Percentiles rank a stretch among this genome's conserved stretches.
phyloP scores from a whole-genome alignment of 1,140 invertebrate species.

The Drosophila nannoptera region DNA sequence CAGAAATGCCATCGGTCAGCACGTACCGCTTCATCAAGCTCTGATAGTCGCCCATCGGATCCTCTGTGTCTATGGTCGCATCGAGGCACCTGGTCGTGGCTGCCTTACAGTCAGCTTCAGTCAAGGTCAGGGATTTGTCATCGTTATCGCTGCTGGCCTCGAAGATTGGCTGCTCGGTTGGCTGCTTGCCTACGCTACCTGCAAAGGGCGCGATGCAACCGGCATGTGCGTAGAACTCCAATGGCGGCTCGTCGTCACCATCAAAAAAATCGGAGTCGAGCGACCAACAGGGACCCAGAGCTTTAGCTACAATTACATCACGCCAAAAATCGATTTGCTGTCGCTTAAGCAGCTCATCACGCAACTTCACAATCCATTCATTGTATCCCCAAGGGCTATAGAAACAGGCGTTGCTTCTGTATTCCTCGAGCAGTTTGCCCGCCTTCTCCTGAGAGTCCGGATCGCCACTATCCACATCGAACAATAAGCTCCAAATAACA shows the following conservation, averaged over 20 bases:
- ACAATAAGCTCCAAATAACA: slow-evolving; percentile 59
- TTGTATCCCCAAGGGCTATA: slow-evolving; percentile 63
- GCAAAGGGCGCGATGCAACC: slow-evolving; percentile 68
- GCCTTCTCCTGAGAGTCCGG: slow-evolving; percentile 56
- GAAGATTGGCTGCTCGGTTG: background rate
- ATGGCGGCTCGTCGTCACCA: slow-evolving; percentile 48
- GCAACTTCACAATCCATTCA: slow-evolving; percentile 63
- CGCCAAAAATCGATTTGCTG: slow-evolving; percentile 68
- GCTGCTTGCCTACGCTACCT: slow-evolving; percentile 52
- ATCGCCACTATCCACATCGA: slow-evolving; percentile 11
- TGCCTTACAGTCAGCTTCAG: slow-evolving; percentile 11
- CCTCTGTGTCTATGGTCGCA: slow-evolving; percentile 27
- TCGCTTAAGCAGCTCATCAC: slow-evolving; percentile 60
- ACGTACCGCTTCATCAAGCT: slow-evolving; percentile 59
- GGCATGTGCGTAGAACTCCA: slow-evolving; percentile 68
- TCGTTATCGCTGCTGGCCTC: slow-evolving; percentile 9
- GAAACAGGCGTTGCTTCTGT: slow-evolving; percentile 63
- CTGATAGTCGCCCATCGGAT: slow-evolving; percentile 49
- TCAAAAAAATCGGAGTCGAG: slow-evolving; percentile 70
- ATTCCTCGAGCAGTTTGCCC: slow-evolving; percentile 48
- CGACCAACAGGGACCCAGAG: slow-evolving; percentile 69
- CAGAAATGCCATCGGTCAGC: slow-evolving; percentile 39
- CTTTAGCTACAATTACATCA: slow-evolving; percentile 52
- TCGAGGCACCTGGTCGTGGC: slow-evolving; percentile 52
- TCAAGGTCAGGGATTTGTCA: background rate